phyloP scores from a whole-genome alignment of 2,113 vertebrate genomes.

The Mungos mungo region DNA sequence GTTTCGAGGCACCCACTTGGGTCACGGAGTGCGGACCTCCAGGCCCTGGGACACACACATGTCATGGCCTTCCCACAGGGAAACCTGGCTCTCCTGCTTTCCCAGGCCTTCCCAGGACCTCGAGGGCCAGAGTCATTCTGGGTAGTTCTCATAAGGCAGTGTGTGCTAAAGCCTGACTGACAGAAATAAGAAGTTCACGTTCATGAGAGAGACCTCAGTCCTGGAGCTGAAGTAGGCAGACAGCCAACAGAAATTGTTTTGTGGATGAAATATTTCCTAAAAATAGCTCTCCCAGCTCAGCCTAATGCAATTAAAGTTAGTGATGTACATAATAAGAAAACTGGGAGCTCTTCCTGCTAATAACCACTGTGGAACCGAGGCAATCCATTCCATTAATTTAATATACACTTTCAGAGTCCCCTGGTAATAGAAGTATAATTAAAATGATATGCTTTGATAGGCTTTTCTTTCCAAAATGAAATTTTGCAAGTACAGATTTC shows the following conservation, averaged over 20 bases:
- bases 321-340: conserved; percentile 88
- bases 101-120: background rate
- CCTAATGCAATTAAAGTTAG: conserved; percentile 90
- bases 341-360: conserved; percentile 86
- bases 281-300: conserved; percentile 84
- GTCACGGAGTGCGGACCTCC: background rate
- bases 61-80: background rate
- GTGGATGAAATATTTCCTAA: conserved; percentile 83
- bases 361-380: conserved; percentile 86
- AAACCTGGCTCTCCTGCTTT: background rate
- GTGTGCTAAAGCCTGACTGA: conserved; percentile 87
- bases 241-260: conserved; percentile 84
- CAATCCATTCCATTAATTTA: conserved; percentile 86
- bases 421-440: conserved; percentile 81
- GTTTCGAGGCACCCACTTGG: conserved; percentile 1
- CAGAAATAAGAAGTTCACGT: conserved; percentile 87
- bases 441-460: conserved; percentile 81
- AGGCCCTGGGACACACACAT: background rate
- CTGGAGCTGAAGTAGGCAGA: conserved; percentile 86
- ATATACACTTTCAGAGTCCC: conserved; percentile 81
- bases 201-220: conserved; percentile 82
- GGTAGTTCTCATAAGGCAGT: conserved; percentile 84
- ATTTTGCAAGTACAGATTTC: conserved; percentile 72
- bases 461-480: conserved; percentile 79
- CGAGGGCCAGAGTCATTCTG: conserved; percentile 64